Evolutionary conservation across 2,113 vertebrate species (phyloP), one percentile per base, ranked within the genome.

Genomic region (Mohoua ochrocephala): DNA sequence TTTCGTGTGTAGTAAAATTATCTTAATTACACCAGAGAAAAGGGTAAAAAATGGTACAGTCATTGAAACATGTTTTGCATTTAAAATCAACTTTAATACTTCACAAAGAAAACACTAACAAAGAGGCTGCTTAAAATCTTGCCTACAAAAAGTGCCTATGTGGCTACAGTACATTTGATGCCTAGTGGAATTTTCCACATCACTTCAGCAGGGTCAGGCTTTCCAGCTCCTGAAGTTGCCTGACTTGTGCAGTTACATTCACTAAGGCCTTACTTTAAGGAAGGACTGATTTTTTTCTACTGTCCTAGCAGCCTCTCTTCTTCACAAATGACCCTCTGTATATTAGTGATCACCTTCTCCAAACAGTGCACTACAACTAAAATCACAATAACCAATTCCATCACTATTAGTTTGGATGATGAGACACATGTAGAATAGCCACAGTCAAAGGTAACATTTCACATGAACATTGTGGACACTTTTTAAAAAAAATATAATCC

Each of bases 1-100:
- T 96, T 96, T 79, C 11, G n/a, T 53, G 31, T 75, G 44, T 75
- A 93, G 65, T 61, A 89, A 87, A 95, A 87, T 91, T 71, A 92
- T 52, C 87, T 65, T 95, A 95, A 97, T 95, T 95, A 91, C 80
- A 84, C 60, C 45, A 94, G 73, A 84, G 69, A 92, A 89, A 68
- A 70, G 26, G 57, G 37, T 30, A 7, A 50, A 54, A 77, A 89
- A 87, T 41, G 39, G 52, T 49, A 67, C 10, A 84, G 80, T 82
- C 57, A 78, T 70, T 81, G 83, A 89, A 95, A 87, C 73, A 78
- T 63, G 56, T 28, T 79, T 82, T 87, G 69, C 65, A 79, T 92
- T 92, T 87, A 54, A 95, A 68, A 92, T 60, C 13, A 1, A 74
- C 50, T 87, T 94, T 14, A 91, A 61, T 54, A 56, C 27, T 39